Evolutionary conservation across 2,888 invertebrate species (phyloP).

Genomic region (Brassicogethes aeneus): DNA sequence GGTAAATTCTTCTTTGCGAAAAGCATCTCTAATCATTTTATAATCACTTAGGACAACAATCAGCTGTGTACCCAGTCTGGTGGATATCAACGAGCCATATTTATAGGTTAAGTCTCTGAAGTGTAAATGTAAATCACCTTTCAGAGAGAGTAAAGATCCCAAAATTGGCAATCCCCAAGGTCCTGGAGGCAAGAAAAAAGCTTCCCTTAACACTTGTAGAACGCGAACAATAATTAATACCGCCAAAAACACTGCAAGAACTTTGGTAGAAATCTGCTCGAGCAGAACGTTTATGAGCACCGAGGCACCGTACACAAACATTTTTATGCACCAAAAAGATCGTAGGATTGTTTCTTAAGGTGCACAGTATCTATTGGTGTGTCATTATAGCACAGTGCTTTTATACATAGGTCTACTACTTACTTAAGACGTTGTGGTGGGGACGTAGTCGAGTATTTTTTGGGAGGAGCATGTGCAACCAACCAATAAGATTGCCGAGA

Average conservation of each 20-base stretch:
- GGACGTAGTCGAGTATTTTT: conserved; percentile 15
- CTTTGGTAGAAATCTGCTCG: conserved; percentile 33
- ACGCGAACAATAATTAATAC: conserved; percentile 41
- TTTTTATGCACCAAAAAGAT: conserved; percentile 27
- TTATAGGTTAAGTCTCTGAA: conserved; percentile 66
- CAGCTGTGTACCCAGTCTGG: conserved; percentile 71
- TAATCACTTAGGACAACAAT: conserved; percentile 83
- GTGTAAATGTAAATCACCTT: conserved; percentile 65
- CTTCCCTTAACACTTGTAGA: conserved; percentile 34
- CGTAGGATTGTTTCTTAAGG: conserved; percentile 14
- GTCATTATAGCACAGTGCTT: conserved; percentile 27
- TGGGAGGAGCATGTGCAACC: no score
- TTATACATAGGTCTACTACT: conserved; percentile 29
- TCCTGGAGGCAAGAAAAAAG: conserved; percentile 65
- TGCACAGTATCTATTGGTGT: conserved; percentile 26
- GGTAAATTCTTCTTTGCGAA: conserved; percentile 78
- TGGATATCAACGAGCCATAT: conserved; percentile 76
- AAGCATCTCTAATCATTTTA: conserved; percentile 75
- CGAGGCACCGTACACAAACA: conserved; percentile 45
- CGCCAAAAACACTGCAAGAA: conserved; percentile 47
- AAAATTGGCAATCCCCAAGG: conserved; percentile 81
- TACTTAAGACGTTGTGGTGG: conserved; percentile 25
- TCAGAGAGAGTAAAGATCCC: conserved; percentile 76
- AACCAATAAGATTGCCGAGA: no score
- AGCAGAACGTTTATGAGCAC: conserved; percentile 40